Base-by-base conservation (phyloP, 2,797 vertebrate genomes). In the Halcyon leucocephala region DNA sequence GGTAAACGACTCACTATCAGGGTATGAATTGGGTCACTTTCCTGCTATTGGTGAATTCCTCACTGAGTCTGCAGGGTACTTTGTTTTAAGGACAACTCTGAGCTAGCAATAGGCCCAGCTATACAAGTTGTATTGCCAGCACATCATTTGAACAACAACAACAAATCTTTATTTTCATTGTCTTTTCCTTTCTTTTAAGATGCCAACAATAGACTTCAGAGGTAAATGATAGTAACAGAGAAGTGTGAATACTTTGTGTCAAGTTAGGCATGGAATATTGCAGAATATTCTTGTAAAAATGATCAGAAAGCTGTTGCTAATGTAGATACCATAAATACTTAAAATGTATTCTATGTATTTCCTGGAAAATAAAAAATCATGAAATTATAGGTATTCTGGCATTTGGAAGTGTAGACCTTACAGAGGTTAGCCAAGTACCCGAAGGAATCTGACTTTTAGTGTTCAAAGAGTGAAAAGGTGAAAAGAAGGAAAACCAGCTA, bases 1-100 rank as follows among this genome's bases (percentile, higher is more conserved):
- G n/a, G 6, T 35, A 12, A 0, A 0, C 13, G 52, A 85, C 21
- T 73, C 41, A 33, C 7, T 54, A n/a, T 22, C 10, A 1, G 1
- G 2, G 24, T 51, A 65, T 42, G 49, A 87, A 71, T 1, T 76
- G 46, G 54, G 82, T 37, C 82, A 67, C 29, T 70, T 76, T 42
- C 19, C 33, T 92, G 58, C 29, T 51, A 14, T 5, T 86, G 82
- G 41, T 64, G 46, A 92, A 89, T 33, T 91, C 77, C 52, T 91
- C 31, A 29, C 57, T 39, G 58, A 31, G 24, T 35, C 48, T 61
- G 64, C 57, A 85, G 31, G 54, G 14, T 22, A 49, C 28, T 39
- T 82, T 54, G 62, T 89, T 93, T 86, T 42, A 73, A 94, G 79
- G 77, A 74, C 12, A 44, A 29, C 35, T 79, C 33, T 67, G 65